Conservation (phyloP, 2,888 invertebrate genomes). For the Drepanosiphum platanoidis region DNA sequence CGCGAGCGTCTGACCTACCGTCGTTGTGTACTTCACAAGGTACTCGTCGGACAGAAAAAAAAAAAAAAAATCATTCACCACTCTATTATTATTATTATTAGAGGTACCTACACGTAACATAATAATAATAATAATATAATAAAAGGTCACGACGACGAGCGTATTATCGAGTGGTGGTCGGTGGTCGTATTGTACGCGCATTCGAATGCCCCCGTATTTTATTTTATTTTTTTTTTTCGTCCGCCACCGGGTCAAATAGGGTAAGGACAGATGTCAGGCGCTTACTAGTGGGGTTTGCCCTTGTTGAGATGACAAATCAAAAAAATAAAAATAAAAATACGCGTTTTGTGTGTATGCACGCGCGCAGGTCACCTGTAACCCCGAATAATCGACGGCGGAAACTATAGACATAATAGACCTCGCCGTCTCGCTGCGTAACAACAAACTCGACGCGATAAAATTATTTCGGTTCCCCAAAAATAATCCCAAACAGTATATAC, state of each 20-base stretch:
- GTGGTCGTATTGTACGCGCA: too few species aligned
- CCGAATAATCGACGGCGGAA: neutral
- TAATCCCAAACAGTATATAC: too few species aligned
- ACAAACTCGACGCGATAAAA: too few species aligned
- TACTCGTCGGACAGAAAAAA: conserved; percentile 17
- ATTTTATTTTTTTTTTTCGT: neutral
- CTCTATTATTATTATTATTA: too few species aligned
- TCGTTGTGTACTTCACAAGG: conserved; percentile 12
- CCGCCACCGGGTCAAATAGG: conserved; percentile 51
- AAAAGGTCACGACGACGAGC: conserved; percentile 54
- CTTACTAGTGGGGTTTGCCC: conserved; percentile 52
- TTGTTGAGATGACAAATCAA: conserved; percentile 56
- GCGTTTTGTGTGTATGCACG: neutral
- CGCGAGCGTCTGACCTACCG: too few species aligned
- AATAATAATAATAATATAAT: too few species aligned
- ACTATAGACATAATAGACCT: neutral
- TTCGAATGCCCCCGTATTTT: conserved; percentile 47
- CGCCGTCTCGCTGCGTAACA: too few species aligned
- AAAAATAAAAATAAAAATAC: conserved; percentile 22
- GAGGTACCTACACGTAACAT: conserved; percentile 14
- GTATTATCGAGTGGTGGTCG: conserved; percentile 59
- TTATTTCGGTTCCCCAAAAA: too few species aligned
- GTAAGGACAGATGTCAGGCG: conserved; percentile 60
- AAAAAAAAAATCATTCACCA: conserved; percentile 50
- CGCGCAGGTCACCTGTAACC: conserved; percentile 43